phyloP scores from a whole-genome alignment of 2,113 vertebrate genomes.

The Corvus cornix region DNA sequence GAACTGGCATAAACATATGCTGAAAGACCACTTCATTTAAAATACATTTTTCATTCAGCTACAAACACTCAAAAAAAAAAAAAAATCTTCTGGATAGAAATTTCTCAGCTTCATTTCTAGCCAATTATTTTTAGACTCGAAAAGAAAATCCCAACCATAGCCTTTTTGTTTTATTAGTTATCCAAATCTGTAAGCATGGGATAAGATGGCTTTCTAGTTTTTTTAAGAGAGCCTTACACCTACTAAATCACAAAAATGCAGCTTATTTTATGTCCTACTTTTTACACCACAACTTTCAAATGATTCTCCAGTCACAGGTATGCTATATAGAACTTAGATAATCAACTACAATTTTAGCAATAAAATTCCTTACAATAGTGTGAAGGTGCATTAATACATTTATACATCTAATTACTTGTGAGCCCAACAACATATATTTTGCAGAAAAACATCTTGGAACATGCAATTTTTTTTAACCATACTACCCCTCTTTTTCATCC shows the following conservation, averaged over 20 bases:
- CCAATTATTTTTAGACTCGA: neutral
- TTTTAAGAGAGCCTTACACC: neutral
- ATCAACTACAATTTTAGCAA: neutral
- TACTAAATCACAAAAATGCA: neutral
- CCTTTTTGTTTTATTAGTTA: neutral
- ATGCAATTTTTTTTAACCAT: neutral
- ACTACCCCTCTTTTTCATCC: neutral
- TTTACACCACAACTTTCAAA: neutral
- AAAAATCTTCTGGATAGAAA: neutral
- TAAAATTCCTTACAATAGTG: neutral
- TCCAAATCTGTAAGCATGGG: neutral
- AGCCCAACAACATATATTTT: neutral
- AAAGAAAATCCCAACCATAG: neutral
- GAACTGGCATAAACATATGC: constrained; percentile 38
- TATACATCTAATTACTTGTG: neutral
- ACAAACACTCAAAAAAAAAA: neutral
- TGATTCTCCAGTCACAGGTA: neutral
- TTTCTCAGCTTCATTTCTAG: neutral
- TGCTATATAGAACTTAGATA: neutral
- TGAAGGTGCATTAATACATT: neutral
- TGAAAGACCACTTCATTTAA: constrained; percentile 48
- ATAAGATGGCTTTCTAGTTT: neutral
- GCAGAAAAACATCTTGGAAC: neutral
- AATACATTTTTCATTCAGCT: neutral
- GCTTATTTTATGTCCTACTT: neutral